Conservation (phyloP, 2,888 invertebrate genomes). For the Leptothorax acervorum region DNA sequence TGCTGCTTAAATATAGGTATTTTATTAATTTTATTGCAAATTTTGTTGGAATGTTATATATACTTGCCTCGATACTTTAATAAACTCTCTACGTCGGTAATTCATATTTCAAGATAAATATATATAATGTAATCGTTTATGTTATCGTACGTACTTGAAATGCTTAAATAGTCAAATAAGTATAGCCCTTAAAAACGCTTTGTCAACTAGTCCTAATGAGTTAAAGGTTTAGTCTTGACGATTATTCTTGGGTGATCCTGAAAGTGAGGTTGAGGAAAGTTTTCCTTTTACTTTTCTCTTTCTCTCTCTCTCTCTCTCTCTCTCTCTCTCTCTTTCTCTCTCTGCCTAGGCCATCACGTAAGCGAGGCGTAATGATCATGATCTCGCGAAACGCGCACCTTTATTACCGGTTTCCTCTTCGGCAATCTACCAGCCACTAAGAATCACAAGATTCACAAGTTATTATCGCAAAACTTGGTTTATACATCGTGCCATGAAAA, state of each 20-base stretch:
- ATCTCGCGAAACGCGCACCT: constrained; percentile 64
- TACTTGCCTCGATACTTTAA: background rate
- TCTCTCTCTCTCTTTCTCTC: constrained; percentile 14
- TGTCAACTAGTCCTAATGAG: background rate
- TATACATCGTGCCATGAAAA: background rate
- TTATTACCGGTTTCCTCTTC: constrained; percentile 46
- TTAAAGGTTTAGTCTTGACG: constrained; percentile 48
- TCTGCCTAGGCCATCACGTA: constrained; percentile 49
- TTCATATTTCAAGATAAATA: background rate
- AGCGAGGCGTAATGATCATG: constrained; percentile 67
- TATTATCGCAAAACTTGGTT: constrained; percentile 9
- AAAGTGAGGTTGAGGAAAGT: constrained; percentile 72
- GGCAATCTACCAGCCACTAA: background rate
- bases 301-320: constrained; percentile 41
- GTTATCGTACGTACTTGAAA: background rate
- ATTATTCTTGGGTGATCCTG: constrained; percentile 62
- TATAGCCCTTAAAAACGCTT: background rate
- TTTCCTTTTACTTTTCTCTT: constrained; percentile 66
- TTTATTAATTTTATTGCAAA: background rate
- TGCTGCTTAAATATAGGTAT: background rate
- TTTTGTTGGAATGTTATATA: background rate
- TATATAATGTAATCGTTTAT: background rate
- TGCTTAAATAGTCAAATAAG: background rate
- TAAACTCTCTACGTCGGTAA: background rate
- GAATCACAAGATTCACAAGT: constrained; percentile 10